phyloP scores from a whole-genome alignment of 2,113 vertebrate genomes.

The Athene cunicularia region DNA sequence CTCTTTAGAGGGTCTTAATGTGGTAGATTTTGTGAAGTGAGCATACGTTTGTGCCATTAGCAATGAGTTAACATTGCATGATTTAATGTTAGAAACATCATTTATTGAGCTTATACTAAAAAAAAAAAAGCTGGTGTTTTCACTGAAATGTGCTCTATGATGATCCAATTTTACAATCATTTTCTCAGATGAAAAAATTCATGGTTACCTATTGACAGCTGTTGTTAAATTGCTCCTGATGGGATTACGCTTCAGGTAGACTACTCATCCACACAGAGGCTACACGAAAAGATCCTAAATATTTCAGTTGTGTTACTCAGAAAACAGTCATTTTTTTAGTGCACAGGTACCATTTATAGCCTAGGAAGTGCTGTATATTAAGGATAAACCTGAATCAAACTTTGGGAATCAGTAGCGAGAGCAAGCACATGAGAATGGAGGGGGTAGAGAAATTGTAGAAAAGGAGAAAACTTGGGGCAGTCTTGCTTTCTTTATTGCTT shows the following conservation, averaged over 20 bases:
- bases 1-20: constrained; percentile 26
- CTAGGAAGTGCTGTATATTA: not conserved
- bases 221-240: constrained; percentile 23
- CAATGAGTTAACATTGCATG: not conserved
- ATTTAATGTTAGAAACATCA: constrained; percentile 14
- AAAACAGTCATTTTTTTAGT: not conserved
- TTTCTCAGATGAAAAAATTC: constrained; percentile 27
- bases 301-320: not conserved
- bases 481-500: not conserved
- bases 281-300: not conserved
- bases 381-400: not conserved
- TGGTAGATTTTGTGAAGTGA: not conserved
- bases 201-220: constrained; percentile 12
- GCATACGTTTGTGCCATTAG: not conserved
- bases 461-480: not conserved
- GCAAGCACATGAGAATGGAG: not conserved
- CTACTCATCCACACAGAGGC: not conserved
- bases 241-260: not conserved
- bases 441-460: not conserved
- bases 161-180: constrained; percentile 10
- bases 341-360: not conserved
- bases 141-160: not conserved
- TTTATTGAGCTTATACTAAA: not conserved
- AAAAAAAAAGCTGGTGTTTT: not conserved
- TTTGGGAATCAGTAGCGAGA: not conserved